phyloP scores from a whole-genome alignment of 2,888 invertebrate genomes.

The Boloria selene region DNA sequence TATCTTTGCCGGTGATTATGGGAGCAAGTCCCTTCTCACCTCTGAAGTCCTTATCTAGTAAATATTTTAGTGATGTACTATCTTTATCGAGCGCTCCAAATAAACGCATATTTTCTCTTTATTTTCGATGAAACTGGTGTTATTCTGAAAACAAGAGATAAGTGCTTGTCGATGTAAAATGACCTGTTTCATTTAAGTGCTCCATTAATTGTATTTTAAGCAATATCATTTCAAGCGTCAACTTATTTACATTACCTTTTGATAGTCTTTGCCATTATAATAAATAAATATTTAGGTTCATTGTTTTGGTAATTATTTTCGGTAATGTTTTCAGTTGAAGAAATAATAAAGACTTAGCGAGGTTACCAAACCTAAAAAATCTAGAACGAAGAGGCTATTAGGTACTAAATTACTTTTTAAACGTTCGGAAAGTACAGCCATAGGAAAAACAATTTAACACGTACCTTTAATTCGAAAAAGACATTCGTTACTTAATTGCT shows the following conservation, averaged over 20 bases:
- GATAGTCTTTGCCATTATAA: constrained; percentile 15
- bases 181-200: constrained; percentile 45
- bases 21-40: constrained; percentile 34
- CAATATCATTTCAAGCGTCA: constrained; percentile 28
- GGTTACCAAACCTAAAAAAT: constrained; percentile 5
- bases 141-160: constrained; percentile 39
- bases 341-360: not conserved
- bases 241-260: constrained; percentile 27
- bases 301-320: constrained; percentile 10
- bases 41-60: constrained; percentile 33
- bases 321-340: not conserved
- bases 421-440: constrained; percentile 22
- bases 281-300: constrained; percentile 5
- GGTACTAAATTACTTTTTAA: constrained; percentile 28
- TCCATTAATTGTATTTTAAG: constrained; percentile 36
- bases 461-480: constrained; percentile 31
- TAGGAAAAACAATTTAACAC: constrained; percentile 30
- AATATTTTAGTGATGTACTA: constrained; percentile 34
- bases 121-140: constrained; percentile 32
- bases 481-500: constrained; percentile 39
- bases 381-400: constrained; percentile 15
- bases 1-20: constrained; percentile 35
- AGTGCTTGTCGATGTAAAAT: constrained; percentile 47
- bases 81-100: constrained; percentile 31
- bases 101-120: constrained; percentile 29